These are phyloP conservation scores for Cuniculus paca DNA, from an alignment of 2,797 vertebrate genomes.

Conservation along the genomic window DNA sequence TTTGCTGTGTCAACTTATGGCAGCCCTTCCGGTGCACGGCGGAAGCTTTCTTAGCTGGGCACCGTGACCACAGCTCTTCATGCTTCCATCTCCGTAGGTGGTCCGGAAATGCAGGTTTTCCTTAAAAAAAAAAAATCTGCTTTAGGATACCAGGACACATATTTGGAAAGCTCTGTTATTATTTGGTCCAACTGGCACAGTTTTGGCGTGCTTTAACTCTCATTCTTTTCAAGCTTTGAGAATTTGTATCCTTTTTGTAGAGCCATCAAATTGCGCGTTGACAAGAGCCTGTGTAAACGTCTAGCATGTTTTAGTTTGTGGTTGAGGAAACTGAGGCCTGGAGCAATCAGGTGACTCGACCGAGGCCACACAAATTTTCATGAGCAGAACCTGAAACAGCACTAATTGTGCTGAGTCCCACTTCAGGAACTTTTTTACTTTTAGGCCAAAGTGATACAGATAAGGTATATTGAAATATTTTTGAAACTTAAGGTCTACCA, in stretches of 20 bases:
- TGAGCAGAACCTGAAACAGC: constrained; percentile 28
- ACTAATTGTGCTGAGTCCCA: not conserved
- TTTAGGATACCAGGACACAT: not conserved
- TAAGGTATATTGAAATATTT: constrained; percentile 24
- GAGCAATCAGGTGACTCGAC: not conserved
- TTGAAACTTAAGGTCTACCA: not conserved
- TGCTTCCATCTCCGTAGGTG: not conserved
- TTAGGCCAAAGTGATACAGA: not conserved
- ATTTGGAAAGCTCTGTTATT: not conserved
- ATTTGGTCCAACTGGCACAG: constrained; percentile 11
- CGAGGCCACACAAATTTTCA: not conserved
- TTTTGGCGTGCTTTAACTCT: constrained; percentile 13
- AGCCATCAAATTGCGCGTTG: not conserved
- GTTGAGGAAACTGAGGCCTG: not conserved
- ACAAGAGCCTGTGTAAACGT: constrained; percentile 1
- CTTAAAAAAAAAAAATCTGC: not conserved
- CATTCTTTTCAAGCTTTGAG: constrained; percentile 2
- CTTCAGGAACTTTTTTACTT: constrained; percentile 21
- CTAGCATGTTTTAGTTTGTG: constrained; percentile 17
- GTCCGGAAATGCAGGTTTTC: not conserved
- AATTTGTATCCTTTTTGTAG: not conserved
- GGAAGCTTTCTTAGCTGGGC: not conserved
- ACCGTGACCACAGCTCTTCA: not conserved
- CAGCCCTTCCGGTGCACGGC: not conserved
- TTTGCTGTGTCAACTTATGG: not conserved